Evolutionary conservation across 2,797 vertebrate species (phyloP), one percentile per base, ranked within the genome.

Genomic region (Micropoecilia bifurca): DNA sequence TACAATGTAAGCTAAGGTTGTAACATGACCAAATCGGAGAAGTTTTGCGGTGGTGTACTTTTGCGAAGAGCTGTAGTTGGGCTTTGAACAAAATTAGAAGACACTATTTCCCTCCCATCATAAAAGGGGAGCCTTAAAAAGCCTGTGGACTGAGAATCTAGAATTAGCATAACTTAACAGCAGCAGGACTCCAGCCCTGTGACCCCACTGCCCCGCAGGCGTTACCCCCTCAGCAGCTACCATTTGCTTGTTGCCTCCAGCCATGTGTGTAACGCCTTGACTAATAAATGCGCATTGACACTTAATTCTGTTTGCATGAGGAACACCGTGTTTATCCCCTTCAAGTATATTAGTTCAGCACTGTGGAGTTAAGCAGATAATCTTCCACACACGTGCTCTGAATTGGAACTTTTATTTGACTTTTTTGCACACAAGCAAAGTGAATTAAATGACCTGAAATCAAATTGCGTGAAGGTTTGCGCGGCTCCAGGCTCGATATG

Each of bases 121-220:
- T n/a, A 28, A 71, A 71, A 71, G 41, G 41, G 43, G 13, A 71
- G 5, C 28, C 41, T 41, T 41, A 41, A 68, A 39, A 41, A 68
- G 63, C 63, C 36, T 68, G 33, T 1, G 22, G 36, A 63, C 33
- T 36, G 61, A 68, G 41, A 14, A 71, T n/a, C 12, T n/a, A 36
- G 41, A 30, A 88, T 88, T 80, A 83, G 63, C 79, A 85, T 77
- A 75, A 80, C 80, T 89, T 80, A 28, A 80, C 76, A 76, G 18
- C 83, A 85, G 85, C 55, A 73, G 71, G 83, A 71, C 68, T 79
- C 73, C 33, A 5, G 28, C 43, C 47, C 33, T 45, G 47, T 63
- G 61, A 50, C 28, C 1, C 77, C 59, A 36, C 13, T 13, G 2
- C 41, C 46, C 81, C 41, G 28, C 59, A 77, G 61, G 75, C 76